Base-by-base conservation (phyloP, 1,140 invertebrate genomes). In the Leptopilina boulardi region DNA sequence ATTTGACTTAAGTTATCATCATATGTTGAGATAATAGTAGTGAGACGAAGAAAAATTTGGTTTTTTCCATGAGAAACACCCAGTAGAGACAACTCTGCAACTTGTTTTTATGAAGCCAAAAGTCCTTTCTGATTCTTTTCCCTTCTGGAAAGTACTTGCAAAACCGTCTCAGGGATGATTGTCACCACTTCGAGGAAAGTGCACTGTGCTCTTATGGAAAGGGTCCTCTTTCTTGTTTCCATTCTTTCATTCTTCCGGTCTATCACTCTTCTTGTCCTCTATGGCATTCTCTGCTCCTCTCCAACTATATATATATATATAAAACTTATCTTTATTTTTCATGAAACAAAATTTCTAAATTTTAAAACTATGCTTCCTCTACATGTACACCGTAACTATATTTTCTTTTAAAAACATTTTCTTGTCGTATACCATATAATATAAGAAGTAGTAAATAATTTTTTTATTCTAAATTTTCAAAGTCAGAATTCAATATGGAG, bases 161-260 rank as follows among this genome's bases (percentile, higher is more conserved):
- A 79, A 81, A 83, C 71, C 77, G 78, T 81, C 82, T 82, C 78
- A 72, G 75, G 59, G 77, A 76, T 83, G 84, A 85, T 85, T 85
- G 84, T 83, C 84, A 83, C 80, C 78, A 83, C 84, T 83, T 81
- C 79, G 80, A 80, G 80, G 74, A 85, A 85, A 85, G 84, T 83
- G 84, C 80, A 83, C 77, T 77, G 78, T 59, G 76, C 70, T 83
- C 78, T 83, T 79, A 79, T 66, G 79, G 78, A 71, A 76, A 77
- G 79, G 78, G 70, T 77, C 80, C 74, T 72, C 76, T 73, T 73
- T 81, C 74, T 75, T 77, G 70, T 77, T 74, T 26, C 75, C 59
- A 59, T 30, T 66, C 77, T 73, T 30, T 54, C 75, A 66, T 21
- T 72, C 73, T 81, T 77, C 71, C 77, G 77, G 72, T 73, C 72